phyloP scores from a whole-genome alignment of 2,888 invertebrate genomes.

The Lepas anatifera region DNA sequence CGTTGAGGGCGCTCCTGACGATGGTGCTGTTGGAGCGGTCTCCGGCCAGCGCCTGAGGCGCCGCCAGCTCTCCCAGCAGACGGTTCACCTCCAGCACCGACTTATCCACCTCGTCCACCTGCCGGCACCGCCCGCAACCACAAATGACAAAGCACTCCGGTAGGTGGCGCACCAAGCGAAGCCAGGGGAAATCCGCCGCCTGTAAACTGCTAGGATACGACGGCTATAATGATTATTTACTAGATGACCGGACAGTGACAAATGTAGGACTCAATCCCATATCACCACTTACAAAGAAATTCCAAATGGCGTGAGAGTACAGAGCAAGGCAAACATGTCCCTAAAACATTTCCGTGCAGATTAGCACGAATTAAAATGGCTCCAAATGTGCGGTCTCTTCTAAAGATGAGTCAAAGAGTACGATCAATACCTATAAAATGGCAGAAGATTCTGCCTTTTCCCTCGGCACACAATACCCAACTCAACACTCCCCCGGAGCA shows the following conservation, averaged over 20 bases:
- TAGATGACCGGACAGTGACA: background rate
- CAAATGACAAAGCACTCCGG: background rate
- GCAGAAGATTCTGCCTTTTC: too few species aligned
- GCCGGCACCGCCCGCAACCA: background rate
- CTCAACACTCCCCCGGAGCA: too few species aligned
- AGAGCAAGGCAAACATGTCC: too few species aligned
- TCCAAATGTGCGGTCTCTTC: too few species aligned
- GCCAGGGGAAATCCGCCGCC: background rate
- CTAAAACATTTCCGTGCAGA: too few species aligned
- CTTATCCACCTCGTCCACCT: slow-evolving; percentile 53
- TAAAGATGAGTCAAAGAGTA: too few species aligned
- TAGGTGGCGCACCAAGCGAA: background rate
- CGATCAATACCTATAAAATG: too few species aligned
- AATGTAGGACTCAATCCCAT: background rate
- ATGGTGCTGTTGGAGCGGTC: slow-evolving; percentile 13
- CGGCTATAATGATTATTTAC: background rate
- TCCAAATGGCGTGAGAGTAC: too few species aligned
- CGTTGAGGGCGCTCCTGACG: slow-evolving; percentile 10
- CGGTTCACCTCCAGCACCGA: slow-evolving; percentile 54
- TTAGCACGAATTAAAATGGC: too few species aligned
- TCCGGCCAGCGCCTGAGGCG: background rate
- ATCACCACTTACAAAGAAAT: background rate
- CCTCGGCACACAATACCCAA: too few species aligned
- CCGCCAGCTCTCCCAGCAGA: slow-evolving; percentile 44
- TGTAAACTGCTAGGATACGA: background rate